These are phyloP conservation scores for Taurulus bubalis DNA, from an alignment of 2,113 vertebrate species.

Conservation along the genomic window DNA sequence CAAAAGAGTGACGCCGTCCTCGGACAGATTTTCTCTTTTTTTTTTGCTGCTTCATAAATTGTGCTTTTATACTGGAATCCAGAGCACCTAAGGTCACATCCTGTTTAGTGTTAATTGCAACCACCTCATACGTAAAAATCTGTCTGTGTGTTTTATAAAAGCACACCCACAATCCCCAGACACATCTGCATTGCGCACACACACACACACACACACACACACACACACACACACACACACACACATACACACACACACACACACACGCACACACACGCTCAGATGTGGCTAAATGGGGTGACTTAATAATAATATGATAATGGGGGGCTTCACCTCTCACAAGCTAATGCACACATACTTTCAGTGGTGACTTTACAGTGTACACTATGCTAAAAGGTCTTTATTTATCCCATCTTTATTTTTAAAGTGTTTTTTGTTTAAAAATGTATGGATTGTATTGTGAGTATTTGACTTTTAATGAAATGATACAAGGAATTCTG, in stretches of 20 bases:
- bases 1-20: conserved; percentile 71
- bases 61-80: conserved; percentile 29
- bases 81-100: conserved; percentile 15
- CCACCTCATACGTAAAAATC: conserved; percentile 9
- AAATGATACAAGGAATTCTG: conserved; percentile 22
- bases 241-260: conserved; percentile 32
- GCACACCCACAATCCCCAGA: conserved; percentile 18
- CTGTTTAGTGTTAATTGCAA: background rate
- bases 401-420: conserved; percentile 5
- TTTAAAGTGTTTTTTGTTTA: conserved; percentile 24
- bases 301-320: no score
- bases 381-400: conserved; percentile 26
- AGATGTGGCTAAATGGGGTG: conserved; percentile 68
- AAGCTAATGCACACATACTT: conserved; percentile 26
- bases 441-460: conserved; percentile 27
- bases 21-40: conserved; percentile 35
- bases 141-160: conserved; percentile 39
- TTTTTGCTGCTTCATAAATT: conserved; percentile 16
- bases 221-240: no score
- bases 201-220: conserved; percentile 27
- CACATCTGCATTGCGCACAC: conserved; percentile 73
- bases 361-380: conserved; percentile 33
- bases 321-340: conserved; percentile 61
- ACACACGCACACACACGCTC: conserved; percentile 47
- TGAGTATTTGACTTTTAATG: conserved; percentile 44